Percentiles rank a stretch among this genome's conserved stretches.
phyloP scores from a whole-genome alignment of 2,888 invertebrate genomes.

The Sipunculus nudus region DNA sequence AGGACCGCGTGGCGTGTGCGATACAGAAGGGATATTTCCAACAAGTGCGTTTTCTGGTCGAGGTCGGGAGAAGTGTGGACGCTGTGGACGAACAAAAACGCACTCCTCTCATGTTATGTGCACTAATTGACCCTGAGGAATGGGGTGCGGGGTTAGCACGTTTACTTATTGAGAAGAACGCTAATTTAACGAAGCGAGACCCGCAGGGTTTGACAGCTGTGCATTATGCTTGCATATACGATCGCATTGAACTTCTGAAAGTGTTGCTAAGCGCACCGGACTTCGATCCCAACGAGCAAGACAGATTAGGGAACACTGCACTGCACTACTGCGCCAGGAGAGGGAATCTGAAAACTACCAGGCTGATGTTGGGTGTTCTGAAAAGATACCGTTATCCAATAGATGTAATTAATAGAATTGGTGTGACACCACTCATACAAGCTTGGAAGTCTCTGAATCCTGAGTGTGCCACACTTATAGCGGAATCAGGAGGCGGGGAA shows the following conservation, averaged over 20 bases:
- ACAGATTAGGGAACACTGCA: constrained; percentile 60
- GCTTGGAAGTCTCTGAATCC: constrained; percentile 21
- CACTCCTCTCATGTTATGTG: constrained; percentile 59
- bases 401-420: constrained; percentile 31
- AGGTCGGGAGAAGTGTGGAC: constrained; percentile 51
- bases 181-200: constrained; percentile 48
- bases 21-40: constrained; percentile 59
- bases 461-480: constrained; percentile 18
- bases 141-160: constrained; percentile 62
- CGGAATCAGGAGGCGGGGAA: constrained; percentile 6
- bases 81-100: constrained; percentile 48
- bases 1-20: no score
- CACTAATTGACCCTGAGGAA: constrained; percentile 53
- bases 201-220: constrained; percentile 56
- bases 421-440: constrained; percentile 34
- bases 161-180: constrained; percentile 60
- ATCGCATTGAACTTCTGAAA: constrained; percentile 45
- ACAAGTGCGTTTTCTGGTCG: constrained; percentile 59
- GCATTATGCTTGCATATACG: constrained; percentile 61
- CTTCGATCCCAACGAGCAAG: constrained; percentile 55
- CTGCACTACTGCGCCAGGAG: constrained; percentile 58
- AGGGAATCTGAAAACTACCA: constrained; percentile 47
- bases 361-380: constrained; percentile 39
- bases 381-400: constrained; percentile 21
- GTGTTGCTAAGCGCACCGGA: constrained; percentile 52